Percentiles rank a stretch among this genome's conserved stretches.
phyloP scores from a whole-genome alignment of 2,797 vertebrate species.

The Pygocentrus nattereri region DNA sequence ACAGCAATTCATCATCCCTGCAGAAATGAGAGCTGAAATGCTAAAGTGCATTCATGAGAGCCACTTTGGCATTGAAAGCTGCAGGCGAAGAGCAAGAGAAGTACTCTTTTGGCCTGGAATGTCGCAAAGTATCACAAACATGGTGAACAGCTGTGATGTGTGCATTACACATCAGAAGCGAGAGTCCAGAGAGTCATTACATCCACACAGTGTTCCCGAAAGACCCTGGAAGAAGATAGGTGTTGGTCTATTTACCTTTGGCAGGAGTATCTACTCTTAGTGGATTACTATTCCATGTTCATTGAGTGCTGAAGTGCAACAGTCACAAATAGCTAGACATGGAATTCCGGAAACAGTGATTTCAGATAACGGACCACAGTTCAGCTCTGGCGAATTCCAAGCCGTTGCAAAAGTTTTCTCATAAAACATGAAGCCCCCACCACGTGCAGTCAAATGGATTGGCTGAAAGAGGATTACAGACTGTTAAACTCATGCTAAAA shows the following conservation, averaged over 20 bases:
- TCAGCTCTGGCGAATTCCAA: constrained; percentile 34
- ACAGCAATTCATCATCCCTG: constrained; percentile 28
- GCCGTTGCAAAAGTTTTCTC: constrained; percentile 32
- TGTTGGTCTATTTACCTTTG: constrained; percentile 48
- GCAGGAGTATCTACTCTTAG: too few species aligned
- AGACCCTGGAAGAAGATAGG: constrained; percentile 45
- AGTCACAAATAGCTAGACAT: constrained; percentile 41
- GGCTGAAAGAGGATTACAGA: constrained; percentile 43
- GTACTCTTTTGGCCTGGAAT: constrained; percentile 45
- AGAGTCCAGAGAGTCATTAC: constrained; percentile 31
- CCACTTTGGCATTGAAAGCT: constrained; percentile 33
- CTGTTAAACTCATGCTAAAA: constrained; percentile 26
- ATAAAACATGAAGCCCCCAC: constrained; percentile 39
- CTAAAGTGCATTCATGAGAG: constrained; percentile 40
- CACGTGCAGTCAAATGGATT: constrained; percentile 38
- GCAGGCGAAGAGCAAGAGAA: constrained; percentile 26
- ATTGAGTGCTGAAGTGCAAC: too few species aligned
- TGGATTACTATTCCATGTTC: too few species aligned
- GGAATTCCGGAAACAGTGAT: constrained; percentile 41
- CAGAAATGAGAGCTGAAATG: constrained; percentile 37
- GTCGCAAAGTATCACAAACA: constrained; percentile 17
- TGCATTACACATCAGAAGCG: constrained; percentile 20
- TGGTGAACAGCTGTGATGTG: constrained; percentile 39
- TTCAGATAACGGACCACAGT: constrained; percentile 43
- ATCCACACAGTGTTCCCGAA: constrained; percentile 42